Evolutionary conservation across 2,797 vertebrate genomes (phyloP), one percentile per base, ranked within the genome.

Genomic region (Coregonus suidteri): DNA sequence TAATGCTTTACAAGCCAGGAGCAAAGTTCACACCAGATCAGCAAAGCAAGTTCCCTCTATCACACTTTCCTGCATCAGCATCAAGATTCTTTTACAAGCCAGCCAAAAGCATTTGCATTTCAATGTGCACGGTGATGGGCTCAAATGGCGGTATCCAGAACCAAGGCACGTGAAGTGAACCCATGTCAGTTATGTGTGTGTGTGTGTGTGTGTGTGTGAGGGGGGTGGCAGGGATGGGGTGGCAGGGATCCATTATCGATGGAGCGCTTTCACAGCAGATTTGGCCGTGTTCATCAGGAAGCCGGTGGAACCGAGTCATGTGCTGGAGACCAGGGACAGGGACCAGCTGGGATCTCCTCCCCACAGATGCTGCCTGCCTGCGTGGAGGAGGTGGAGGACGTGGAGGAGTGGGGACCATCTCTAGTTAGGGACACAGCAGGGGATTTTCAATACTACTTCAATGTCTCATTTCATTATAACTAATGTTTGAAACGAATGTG

Each of bases 271-370:
- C 83, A 86, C 83, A 87, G 75, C 82, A 83, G 82, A 84, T 25
- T 85, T 82, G 83, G 77, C 51, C 75, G 18, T 80, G 78, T 85
- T 88, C 78, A 82, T 77, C 75, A 76, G 72, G n/a, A 13, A 35
- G 83, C 74, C 82, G 37, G 74, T 76, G 71, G 70, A 82, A 84
- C 77, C 34, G 73, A 72, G 76, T 78, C 78, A 83, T 75, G 79
- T 1, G 83, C 74, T 71, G 34, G 79, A 82, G 81, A 77, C 68
- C 67, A 75, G 77, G 69, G 20, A 74, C 73, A 77, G 47, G 66
- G 54, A 90, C 84, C 88, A 90, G 88, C 83, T 86, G 88, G 77
- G 83, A 82, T 85, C 81, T 86, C 76, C 77, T 82, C 79, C 82
- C 74, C 73, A 75, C 85, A 89, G 88, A 89, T 86, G 85, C 80